phyloP scores from a whole-genome alignment of 1,140 invertebrate species.

The Diuraphis noxia region DNA sequence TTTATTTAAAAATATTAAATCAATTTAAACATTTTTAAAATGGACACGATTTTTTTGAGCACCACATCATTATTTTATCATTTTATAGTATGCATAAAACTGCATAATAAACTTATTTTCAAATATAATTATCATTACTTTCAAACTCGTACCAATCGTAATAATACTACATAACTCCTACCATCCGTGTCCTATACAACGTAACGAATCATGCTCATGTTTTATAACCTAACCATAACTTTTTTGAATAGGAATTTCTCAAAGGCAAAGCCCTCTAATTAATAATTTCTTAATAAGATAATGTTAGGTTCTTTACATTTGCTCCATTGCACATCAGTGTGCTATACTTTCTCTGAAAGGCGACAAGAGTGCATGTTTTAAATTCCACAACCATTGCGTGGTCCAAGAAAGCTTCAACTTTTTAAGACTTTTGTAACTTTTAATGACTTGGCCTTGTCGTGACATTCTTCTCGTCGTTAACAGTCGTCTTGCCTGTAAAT shows the following conservation, averaged over 20 bases:
- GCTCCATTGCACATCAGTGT: neutral
- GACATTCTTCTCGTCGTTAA: neutral
- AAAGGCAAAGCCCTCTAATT: neutral
- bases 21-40: too few species aligned
- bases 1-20: too few species aligned
- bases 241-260: neutral
- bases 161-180: neutral
- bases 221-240: neutral
- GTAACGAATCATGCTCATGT: neutral
- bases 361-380: neutral
- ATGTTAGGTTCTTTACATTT: neutral
- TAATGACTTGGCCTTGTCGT: neutral
- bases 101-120: neutral
- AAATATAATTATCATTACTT: neutral
- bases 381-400: neutral
- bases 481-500: neutral
- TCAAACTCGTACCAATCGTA: neutral
- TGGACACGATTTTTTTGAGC: too few species aligned
- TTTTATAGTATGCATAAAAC: too few species aligned
- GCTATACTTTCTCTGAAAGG: neutral
- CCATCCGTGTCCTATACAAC: neutral
- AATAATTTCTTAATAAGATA: neutral
- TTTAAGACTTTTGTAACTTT: neutral
- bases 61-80: too few species aligned
- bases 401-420: neutral